phyloP scores from a whole-genome alignment of 2,113 vertebrate species.

The Elanoides forficatus region DNA sequence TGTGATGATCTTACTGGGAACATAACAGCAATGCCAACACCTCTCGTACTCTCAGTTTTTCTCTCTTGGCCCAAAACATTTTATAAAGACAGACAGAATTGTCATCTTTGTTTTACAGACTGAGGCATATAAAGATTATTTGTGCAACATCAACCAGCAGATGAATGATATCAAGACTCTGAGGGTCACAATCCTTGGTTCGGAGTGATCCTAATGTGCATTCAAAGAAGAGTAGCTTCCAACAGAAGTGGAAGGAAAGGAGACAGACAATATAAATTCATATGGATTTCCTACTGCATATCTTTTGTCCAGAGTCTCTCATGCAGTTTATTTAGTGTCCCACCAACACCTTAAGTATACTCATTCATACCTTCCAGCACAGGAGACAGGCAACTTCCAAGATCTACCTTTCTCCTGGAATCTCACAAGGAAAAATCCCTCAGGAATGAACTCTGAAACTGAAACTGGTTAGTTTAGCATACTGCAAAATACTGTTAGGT shows the following conservation, averaged over 20 bases:
- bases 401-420: neutral
- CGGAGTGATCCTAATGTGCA: neutral
- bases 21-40: neutral
- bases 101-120: neutral
- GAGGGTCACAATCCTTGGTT: neutral
- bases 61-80: neutral
- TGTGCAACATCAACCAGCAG: neutral
- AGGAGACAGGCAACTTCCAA: neutral
- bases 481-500: neutral
- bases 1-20: neutral
- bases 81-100: neutral
- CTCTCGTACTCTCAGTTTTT: neutral
- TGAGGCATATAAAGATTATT: neutral
- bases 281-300: neutral
- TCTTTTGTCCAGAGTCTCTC: neutral
- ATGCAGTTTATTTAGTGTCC: neutral
- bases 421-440: neutral
- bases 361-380: neutral
- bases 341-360: neutral
- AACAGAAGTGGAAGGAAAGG: neutral
- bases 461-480: neutral
- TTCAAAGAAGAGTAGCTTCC: neutral
- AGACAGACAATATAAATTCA: neutral
- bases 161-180: neutral
- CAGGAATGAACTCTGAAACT: neutral